phyloP scores from a whole-genome alignment of 2,888 invertebrate genomes.

The Dusona sp. region DNA sequence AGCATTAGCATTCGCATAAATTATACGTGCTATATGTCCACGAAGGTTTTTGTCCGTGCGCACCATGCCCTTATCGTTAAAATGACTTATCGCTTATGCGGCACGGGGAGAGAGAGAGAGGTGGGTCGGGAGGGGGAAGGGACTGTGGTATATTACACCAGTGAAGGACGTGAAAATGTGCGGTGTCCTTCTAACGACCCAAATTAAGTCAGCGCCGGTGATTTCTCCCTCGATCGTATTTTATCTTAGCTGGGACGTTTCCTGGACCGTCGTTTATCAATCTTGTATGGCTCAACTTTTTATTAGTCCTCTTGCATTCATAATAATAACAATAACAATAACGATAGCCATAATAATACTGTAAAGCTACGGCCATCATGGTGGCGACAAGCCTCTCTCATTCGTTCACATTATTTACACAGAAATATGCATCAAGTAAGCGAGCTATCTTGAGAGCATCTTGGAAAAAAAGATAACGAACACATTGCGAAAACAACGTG shows the following conservation, averaged over 20 bases:
- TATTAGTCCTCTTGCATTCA: constrained; percentile 20
- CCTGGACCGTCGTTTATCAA: constrained; percentile 67
- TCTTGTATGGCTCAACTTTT: constrained; percentile 54
- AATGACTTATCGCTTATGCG: constrained; percentile 81
- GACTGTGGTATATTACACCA: constrained; percentile 47
- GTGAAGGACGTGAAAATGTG: constrained; percentile 54
- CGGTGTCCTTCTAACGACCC: constrained; percentile 75
- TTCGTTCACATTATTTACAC: constrained; percentile 21
- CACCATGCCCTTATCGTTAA: constrained; percentile 78
- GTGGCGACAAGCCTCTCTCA: constrained; percentile 17
- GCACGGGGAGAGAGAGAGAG: not conserved
- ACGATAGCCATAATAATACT: constrained; percentile 12
- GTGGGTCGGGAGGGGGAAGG: not conserved
- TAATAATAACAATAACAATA: constrained; percentile 1
- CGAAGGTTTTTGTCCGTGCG: constrained; percentile 66
- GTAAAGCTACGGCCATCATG: not conserved
- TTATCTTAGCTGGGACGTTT: constrained; percentile 74
- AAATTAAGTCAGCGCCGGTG: constrained; percentile 77
- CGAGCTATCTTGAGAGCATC: constrained; percentile 35
- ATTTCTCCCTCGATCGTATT: constrained; percentile 77
- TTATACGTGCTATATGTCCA: constrained; percentile 60
- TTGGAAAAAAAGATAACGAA: constrained; percentile 33
- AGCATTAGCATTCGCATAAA: constrained; percentile 68
- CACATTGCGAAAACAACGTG: constrained; percentile 28
- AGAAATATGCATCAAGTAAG: constrained; percentile 5